phyloP scores from a whole-genome alignment of 2,113 vertebrate genomes.

The Eudorcas thomsonii region DNA sequence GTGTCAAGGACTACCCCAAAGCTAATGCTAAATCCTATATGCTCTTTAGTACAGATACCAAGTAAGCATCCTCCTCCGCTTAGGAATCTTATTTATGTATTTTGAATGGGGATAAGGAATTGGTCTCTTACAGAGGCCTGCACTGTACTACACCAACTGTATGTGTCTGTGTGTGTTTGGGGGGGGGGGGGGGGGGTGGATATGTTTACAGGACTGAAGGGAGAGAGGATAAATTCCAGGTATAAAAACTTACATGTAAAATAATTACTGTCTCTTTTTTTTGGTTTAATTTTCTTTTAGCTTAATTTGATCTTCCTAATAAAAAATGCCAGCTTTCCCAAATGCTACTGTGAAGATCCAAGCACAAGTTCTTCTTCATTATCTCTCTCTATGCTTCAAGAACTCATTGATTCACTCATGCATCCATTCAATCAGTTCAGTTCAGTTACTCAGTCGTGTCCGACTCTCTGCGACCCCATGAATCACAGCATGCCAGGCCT shows the following conservation, averaged over 20 bases:
- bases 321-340: not conserved
- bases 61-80: not conserved
- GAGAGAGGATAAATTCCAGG: not conserved
- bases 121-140: not conserved
- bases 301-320: not conserved
- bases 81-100: not conserved
- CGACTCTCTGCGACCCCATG: too few species aligned
- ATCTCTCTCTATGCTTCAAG: not conserved
- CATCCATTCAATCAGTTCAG: not conserved
- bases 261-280: not conserved
- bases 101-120: not conserved
- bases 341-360: not conserved
- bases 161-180: not conserved
- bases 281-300: not conserved
- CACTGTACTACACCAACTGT: not conserved
- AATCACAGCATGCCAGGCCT: too few species aligned
- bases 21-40: not conserved
- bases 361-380: not conserved
- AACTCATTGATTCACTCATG: not conserved
- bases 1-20: not conserved
- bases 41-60: not conserved
- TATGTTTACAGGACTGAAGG: not conserved
- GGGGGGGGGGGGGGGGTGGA: accelerated
- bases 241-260: not conserved
- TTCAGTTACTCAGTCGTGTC: too few species aligned